Evolutionary conservation across 2,888 invertebrate species (phyloP).

Genomic region (Scaptomyza tumidula): DNA sequence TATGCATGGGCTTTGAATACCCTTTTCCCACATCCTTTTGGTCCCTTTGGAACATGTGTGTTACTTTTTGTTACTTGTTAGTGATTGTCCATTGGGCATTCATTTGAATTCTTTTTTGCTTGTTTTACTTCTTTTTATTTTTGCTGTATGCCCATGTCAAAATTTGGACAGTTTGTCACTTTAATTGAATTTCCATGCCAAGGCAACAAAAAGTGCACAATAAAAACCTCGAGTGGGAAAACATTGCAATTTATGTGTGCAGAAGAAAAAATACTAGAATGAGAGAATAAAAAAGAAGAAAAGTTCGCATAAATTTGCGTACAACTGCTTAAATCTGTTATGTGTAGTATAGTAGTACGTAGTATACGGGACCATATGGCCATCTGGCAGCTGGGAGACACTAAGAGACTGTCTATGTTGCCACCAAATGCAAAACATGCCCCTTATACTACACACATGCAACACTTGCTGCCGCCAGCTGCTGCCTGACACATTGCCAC

Average conservation of each 20-base stretch:
- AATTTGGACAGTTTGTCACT: conserved; percentile 80
- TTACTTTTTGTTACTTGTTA: conserved; percentile 39
- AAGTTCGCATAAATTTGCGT: conserved; percentile 69
- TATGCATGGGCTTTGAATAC: conserved; percentile 50
- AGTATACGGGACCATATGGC: conserved; percentile 16
- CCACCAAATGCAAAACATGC: conserved; percentile 69
- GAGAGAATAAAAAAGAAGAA: conserved; percentile 17
- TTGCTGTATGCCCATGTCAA: conserved; percentile 68
- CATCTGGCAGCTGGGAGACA: conserved; percentile 27
- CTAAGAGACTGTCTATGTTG: conserved; percentile 24
- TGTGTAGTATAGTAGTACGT: conserved; percentile 15
- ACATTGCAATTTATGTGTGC: conserved; percentile 49
- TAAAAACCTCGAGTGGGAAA: conserved; percentile 40
- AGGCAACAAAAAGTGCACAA: conserved; percentile 45
- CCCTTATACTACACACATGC: conserved; percentile 54
- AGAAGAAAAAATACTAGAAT: conserved; percentile 14
- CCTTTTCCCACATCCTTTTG: conserved; percentile 1
- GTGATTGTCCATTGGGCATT: conserved; percentile 77
- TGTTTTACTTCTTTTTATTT: conserved; percentile 26
- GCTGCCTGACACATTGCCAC: conserved; percentile 59
- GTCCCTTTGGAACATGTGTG: conserved; percentile 18
- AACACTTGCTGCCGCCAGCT: conserved; percentile 34
- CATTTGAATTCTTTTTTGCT: conserved; percentile 57
- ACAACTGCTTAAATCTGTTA: conserved; percentile 67
- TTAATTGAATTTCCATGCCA: conserved; percentile 79